Conservation (phyloP, 2,113 vertebrate species). For the Meleagris gallopavo region DNA sequence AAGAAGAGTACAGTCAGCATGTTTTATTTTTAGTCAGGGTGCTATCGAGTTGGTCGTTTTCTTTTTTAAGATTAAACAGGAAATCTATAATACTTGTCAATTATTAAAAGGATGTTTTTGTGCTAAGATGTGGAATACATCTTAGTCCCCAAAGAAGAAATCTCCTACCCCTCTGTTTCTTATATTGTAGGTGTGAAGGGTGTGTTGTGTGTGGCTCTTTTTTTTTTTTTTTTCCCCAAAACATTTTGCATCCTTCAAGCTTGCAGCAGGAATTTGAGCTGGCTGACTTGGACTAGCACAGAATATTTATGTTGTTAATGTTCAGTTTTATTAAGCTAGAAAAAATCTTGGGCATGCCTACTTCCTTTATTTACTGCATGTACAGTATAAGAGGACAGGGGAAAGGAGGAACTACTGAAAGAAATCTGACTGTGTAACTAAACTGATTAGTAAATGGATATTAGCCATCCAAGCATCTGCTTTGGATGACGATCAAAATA, state of each 20-base stretch:
- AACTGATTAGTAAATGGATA: background rate
- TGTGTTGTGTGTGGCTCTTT: background rate
- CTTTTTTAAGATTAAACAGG: background rate
- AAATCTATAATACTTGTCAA: background rate
- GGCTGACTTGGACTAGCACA: background rate
- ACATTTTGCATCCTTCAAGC: background rate
- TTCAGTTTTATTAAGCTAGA: background rate
- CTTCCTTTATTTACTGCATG: background rate
- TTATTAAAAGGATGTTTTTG: background rate
- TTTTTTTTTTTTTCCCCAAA: background rate
- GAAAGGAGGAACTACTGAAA: background rate
- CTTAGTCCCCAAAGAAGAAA: background rate
- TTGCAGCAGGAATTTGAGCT: background rate
- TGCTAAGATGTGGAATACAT: background rate
- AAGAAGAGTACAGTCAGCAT: fast-evolving
- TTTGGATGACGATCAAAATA: background rate
- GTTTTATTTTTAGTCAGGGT: background rate
- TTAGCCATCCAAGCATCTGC: background rate
- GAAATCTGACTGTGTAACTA: background rate
- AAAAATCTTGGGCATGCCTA: background rate
- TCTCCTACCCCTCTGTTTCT: background rate
- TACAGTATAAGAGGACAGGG: background rate
- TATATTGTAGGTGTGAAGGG: background rate
- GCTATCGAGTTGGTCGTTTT: background rate
- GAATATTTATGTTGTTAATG: background rate